These are phyloP conservation scores for Cremastinae sp. DNA, from an alignment of 2,888 invertebrate genomes.

Conservation along the genomic window DNA sequence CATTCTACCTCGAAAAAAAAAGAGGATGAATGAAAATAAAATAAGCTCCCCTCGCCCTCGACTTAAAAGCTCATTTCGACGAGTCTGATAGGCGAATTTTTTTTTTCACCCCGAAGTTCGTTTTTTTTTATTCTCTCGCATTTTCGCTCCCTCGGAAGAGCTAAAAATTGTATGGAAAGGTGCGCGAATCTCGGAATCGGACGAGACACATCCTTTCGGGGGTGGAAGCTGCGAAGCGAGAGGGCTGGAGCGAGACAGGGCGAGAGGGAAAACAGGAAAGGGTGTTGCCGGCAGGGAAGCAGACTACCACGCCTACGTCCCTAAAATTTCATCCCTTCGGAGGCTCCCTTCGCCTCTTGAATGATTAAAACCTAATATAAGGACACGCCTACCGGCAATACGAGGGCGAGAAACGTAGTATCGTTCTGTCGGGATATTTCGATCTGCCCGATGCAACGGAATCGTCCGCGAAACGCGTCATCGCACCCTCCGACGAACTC, in stretches of 20 bases:
- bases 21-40: too few relatives aligned
- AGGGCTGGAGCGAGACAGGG: conserved; percentile 63
- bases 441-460: conserved; percentile 46
- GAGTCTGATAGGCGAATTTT: not conserved
- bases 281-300: conserved; percentile 78
- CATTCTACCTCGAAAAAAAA: not conserved
- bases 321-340: conserved; percentile 76
- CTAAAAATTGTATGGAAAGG: not conserved
- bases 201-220: conserved; percentile 36
- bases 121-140: too few relatives aligned
- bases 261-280: conserved; percentile 74
- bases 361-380: conserved; percentile 80
- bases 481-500: conserved; percentile 38
- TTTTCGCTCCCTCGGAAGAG: not conserved
- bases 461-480: conserved; percentile 38
- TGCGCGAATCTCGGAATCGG: conserved; percentile 45
- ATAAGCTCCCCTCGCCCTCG: not conserved
- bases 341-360: conserved; percentile 64
- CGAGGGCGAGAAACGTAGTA: conserved; percentile 53
- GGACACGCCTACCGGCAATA: conserved; percentile 76
- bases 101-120: not conserved
- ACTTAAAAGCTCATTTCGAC: conserved; percentile 10
- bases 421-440: conserved; percentile 20
- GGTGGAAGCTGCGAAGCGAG: conserved; percentile 48
- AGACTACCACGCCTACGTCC: conserved; percentile 79